phyloP scores from a whole-genome alignment of 2,888 invertebrate genomes.

The Heliconius ismenius region DNA sequence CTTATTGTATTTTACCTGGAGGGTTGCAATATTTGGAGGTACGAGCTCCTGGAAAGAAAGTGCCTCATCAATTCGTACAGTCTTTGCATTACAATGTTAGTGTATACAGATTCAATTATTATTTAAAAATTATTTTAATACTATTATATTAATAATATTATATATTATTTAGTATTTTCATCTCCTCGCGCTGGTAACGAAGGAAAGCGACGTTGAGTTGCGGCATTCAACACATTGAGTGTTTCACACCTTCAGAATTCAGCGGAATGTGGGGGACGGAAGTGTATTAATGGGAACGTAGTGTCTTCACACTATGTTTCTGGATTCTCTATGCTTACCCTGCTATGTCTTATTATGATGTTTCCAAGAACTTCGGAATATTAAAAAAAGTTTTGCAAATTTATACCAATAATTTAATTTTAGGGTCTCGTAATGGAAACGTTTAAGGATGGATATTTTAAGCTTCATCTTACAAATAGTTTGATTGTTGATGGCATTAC shows the following conservation, averaged over 20 bases:
- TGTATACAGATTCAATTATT: neutral
- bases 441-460: conserved; percentile 85
- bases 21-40: conserved; percentile 83
- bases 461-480: conserved; percentile 80
- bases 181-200: no score
- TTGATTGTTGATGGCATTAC: conserved; percentile 83
- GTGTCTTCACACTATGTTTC: no score
- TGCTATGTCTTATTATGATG: no score
- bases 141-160: no score
- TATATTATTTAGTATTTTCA: no score
- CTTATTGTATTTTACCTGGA: conserved; percentile 80
- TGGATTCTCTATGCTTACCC: no score
- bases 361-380: no score
- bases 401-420: conserved; percentile 21
- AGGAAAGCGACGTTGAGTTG: no score
- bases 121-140: neutral
- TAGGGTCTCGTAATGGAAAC: conserved; percentile 83
- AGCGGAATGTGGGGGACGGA: no score
- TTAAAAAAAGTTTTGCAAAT: neutral
- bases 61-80: conserved; percentile 77
- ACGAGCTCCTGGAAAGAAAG: conserved; percentile 80
- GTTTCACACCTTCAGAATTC: no score
- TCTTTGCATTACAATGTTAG: conserved; percentile 64
- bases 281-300: no score
- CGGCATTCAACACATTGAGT: no score